Evolutionary conservation across 92 coral and sea anemone species (phyloP), one percentile per base, ranked within the genome.

Genomic region (Pocillopora grandis): DNA sequence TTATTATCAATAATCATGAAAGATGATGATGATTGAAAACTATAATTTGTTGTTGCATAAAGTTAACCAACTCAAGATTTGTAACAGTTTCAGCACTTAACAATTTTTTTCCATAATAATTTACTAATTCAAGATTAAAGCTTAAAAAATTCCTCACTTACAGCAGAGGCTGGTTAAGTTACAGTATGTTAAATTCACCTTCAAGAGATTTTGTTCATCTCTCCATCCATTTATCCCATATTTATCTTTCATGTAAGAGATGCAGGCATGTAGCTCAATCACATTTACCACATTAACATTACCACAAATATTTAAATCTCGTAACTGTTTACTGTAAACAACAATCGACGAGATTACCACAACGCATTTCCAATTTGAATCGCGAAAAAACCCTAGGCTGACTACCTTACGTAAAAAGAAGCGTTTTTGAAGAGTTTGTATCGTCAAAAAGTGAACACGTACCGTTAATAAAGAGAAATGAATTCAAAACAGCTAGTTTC

Each of bases 141-240:
- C 52, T 42, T 7, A 3, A 42, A 42, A 42, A 42, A 42, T 42
- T 42, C 52, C 4, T 42, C 8, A 42, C 52, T 33, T 14, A 12
- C 12, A 61, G 67, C 49, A 11, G 2, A 48, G 12, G 37, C 16
- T 15, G 9, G 52, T 19, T 15, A 15, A 27, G 31, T 27, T 27
- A 27, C 31, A 27, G 31, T 27, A 42, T 42, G 5, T 42, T 42
- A 36, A 10, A 15, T 59, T 59, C 20, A 89, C 87, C 80, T 60
- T 61, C 18, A 77, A n/a, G 37, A 89, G 80, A 42, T 76, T 62
- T 48, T 36, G 80, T 35, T 55, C 56, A 35, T 76, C 60, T 79
- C 66, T 78, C 98, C 95, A 94, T 61, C 92, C 92, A 19, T 52
- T 62, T 57, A 94, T 81, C 69, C 92, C 91, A 55, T 90, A 77